Percentiles rank a stretch among this genome's conserved stretches.
phyloP scores from a whole-genome alignment of 2,113 vertebrate species.

The cat (Felis catus) region DNA sequence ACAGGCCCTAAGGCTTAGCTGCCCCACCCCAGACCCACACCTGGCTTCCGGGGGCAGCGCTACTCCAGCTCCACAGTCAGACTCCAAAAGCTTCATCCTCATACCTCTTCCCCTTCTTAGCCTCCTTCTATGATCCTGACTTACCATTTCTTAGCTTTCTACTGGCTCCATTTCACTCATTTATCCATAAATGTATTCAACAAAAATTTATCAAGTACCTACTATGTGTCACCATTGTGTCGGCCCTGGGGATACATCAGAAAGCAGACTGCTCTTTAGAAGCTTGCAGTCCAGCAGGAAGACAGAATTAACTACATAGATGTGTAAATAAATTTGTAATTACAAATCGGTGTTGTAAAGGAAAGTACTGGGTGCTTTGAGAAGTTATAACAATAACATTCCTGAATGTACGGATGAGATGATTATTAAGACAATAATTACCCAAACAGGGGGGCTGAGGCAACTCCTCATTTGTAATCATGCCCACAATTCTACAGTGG shows the following conservation, averaged over 20 bases:
- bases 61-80: background rate
- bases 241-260: background rate
- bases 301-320: background rate
- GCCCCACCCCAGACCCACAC: background rate
- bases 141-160: background rate
- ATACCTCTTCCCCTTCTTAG: background rate
- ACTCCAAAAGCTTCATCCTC: background rate
- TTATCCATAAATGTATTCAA: background rate
- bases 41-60: background rate
- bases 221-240: background rate
- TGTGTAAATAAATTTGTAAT: background rate
- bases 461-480: background rate
- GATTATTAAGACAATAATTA: background rate
- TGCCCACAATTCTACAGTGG: background rate
- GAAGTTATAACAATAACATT: background rate
- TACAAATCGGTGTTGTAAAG: background rate
- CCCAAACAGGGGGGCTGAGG: background rate
- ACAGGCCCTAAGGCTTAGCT: background rate
- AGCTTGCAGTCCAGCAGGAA: background rate
- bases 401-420: background rate
- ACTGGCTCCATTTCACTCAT: background rate
- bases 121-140: background rate
- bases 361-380: background rate
- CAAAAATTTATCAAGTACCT: background rate
- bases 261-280: background rate